phyloP scores from a whole-genome alignment of 1,140 invertebrate species.

The Streblospio benedicti region DNA sequence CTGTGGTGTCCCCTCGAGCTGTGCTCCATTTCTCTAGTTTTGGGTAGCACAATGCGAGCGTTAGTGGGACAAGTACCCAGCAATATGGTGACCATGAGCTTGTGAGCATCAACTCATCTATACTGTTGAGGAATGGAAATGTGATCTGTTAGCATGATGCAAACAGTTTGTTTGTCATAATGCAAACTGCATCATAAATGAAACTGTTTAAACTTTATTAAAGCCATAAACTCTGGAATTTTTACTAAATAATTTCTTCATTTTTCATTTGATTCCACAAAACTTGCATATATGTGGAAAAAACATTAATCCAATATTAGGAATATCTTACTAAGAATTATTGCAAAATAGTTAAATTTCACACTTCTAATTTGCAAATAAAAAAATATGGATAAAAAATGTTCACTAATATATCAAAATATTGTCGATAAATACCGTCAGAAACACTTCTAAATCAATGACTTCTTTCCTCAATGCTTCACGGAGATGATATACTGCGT shows the following conservation, averaged over 20 bases:
- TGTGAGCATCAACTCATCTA: conserved; percentile 65
- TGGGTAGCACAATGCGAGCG: conserved; percentile 59
- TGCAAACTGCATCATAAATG: too few relatives aligned
- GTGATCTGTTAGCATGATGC: too few relatives aligned
- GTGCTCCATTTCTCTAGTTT: conserved; percentile 49
- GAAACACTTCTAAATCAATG: conserved; percentile 89
- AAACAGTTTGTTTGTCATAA: too few relatives aligned
- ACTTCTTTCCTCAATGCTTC: conserved; percentile 85
- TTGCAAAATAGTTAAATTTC: background rate
- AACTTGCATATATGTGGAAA: too few relatives aligned
- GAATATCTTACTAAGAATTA: background rate
- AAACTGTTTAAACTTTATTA: too few relatives aligned
- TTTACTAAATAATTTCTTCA: too few relatives aligned
- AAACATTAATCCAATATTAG: background rate
- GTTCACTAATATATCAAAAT: background rate
- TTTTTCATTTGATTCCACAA: too few relatives aligned
- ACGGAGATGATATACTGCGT: conserved; percentile 97
- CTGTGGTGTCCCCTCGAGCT: conserved; percentile 73
- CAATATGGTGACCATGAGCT: conserved; percentile 58
- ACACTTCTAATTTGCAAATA: background rate
- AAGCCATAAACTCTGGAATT: too few relatives aligned
- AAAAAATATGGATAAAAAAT: background rate
- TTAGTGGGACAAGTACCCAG: conserved; percentile 56
- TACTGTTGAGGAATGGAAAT: conserved; percentile 63
- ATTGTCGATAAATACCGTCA: conserved; percentile 56